Conservation (phyloP, 2,113 vertebrate genomes). For the Paradisaea rubra region DNA sequence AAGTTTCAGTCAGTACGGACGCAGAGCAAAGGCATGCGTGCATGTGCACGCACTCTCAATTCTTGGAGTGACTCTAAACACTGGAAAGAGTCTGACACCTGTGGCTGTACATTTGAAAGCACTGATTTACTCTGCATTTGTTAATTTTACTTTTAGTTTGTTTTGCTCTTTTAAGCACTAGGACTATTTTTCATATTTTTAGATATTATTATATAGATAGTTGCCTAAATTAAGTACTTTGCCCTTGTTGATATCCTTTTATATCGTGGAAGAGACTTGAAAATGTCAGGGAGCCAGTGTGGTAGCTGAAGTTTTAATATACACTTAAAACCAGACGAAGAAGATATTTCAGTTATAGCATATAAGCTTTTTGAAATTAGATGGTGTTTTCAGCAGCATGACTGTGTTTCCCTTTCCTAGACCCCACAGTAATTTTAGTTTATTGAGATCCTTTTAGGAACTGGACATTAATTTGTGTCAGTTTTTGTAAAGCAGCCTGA, state of each 20-base stretch:
- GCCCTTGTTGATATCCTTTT: background rate
- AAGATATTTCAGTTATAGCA: background rate
- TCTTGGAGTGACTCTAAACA: background rate
- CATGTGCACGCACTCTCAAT: fast-evolving
- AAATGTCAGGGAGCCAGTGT: background rate
- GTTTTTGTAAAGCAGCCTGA: background rate
- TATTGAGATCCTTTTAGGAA: background rate
- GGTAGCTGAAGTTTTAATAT: background rate
- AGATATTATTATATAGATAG: background rate
- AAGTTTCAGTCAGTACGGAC: background rate
- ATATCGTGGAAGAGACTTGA: background rate
- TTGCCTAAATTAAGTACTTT: background rate
- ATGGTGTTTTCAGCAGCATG: background rate
- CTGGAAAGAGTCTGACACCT: background rate
- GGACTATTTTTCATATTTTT: background rate
- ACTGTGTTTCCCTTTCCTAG: background rate
- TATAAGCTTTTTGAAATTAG: background rate
- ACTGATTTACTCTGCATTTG: background rate
- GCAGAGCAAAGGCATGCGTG: background rate
- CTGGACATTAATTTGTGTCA: background rate
- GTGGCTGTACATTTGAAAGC: background rate
- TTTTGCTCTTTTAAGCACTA: background rate
- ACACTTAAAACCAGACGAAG: background rate
- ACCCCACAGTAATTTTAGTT: fast-evolving
- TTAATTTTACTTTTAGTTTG: background rate